Base-by-base conservation (phyloP, 2,797 vertebrate genomes). In the Borostomias antarcticus region DNA sequence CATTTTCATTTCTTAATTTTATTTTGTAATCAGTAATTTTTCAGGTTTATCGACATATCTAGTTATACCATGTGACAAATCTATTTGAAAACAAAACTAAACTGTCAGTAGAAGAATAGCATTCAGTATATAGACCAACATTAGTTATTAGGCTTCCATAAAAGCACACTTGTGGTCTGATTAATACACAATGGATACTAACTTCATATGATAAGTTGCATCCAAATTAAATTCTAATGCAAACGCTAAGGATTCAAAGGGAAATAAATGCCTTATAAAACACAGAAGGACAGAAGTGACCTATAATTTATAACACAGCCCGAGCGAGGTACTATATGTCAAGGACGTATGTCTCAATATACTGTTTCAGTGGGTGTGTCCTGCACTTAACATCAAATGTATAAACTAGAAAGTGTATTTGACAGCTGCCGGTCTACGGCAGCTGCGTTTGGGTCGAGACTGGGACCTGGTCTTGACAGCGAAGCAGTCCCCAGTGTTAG, bases 401-500 rank as follows among this genome's bases (percentile, higher is more conserved):
- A 85, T 89, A 82, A 73, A 84, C 85, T 91, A 91, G 63, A 86
- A 91, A 74, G 80, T 91, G 79, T 92, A 92, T 88, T 93, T 93
- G 78, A 84, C 87, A 75, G 88, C 84, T 79, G 91, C 78, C 73
- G 74, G 84, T 83, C 86, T 76, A 86, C 83, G 83, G 89, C 94
- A 92, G 88, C 88, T 83, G 85, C 93, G 90, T 88, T 84, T 88
- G 15, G 86, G 87, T 63, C 90, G 69, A 0, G 69, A 73, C 43
- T 72, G 86, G 66, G 90, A 89, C 69, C 60, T 85, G 82, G 90
- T 94, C 86, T 91, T 89, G 91, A 93, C 89, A 78, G 87, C 80
- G 80, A 77, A 85, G 74, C 82, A 79, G 83, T 87, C 89, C 66
- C 84, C 81, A 87, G 88, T 73, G 91, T 93, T 91, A 81, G 84